A percentile compares a stretch with the other conserved stretches of the same genome.
Evolutionary conservation across 1,140 invertebrate genomes (phyloP).

Genomic region (Tyrophagus putrescentiae): DNA sequence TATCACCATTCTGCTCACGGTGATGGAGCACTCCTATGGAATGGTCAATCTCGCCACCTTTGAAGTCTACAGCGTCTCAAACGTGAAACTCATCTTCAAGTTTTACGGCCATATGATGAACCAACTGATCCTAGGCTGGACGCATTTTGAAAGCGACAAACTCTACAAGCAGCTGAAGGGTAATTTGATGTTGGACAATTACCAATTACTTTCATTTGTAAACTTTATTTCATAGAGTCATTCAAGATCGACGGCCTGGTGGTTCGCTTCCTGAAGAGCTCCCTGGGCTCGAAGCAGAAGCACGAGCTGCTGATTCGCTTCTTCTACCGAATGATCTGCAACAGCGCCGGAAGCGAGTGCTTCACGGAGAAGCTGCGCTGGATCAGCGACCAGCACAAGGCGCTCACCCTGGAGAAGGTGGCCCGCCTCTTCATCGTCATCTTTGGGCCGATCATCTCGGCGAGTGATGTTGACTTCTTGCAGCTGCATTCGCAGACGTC

Average conservation of each 20-base stretch:
- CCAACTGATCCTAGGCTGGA: neutral
- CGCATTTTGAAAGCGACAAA: neutral
- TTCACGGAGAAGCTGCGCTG: neutral
- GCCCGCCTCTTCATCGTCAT: neutral
- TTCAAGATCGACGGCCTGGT: neutral
- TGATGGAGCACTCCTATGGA: neutral
- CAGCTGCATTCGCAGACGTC: no score
- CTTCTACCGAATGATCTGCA: slow-evolving; percentile 1
- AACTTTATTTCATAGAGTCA: neutral
- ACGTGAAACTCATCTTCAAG: slow-evolving; percentile 1
- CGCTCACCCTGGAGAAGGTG: neutral
- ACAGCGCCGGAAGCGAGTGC: neutral
- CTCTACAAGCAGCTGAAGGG: neutral
- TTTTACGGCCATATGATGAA: neutral
- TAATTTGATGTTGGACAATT: neutral
- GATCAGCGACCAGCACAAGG: neutral
- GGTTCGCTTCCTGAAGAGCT: neutral
- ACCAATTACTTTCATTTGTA: neutral
- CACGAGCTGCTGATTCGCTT: neutral
- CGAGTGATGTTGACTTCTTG: no score
- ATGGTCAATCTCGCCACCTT: neutral
- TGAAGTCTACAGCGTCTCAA: no score
- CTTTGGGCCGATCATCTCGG: neutral
- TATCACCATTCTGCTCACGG: neutral
- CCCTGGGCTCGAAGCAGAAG: slow-evolving; percentile 7